A percentile compares a stretch with the other conserved stretches of the same genome.
Conservation (phyloP, 2,113 vertebrate species). For the Varanus salvator region DNA sequence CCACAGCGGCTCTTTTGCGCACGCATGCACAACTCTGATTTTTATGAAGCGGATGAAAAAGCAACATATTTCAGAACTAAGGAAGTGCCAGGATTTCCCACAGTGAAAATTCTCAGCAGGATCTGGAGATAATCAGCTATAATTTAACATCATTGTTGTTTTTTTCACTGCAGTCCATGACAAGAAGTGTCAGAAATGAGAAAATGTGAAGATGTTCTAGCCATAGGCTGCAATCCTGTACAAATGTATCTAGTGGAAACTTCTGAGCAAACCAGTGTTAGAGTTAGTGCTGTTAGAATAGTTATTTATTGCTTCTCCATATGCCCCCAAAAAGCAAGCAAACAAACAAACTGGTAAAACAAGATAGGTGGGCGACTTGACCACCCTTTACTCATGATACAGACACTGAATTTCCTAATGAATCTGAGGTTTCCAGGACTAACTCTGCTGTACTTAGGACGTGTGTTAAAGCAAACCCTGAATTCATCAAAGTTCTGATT, state of each 20-base stretch:
- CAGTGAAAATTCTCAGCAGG: constrained; percentile 13
- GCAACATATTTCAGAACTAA: not conserved
- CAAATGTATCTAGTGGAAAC: not conserved
- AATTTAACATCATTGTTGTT: not conserved
- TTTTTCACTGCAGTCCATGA: not conserved
- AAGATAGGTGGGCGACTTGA: not conserved
- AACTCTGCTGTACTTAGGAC: no score
- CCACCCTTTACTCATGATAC: not conserved
- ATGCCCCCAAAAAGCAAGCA: not conserved
- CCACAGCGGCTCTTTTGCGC: fast-evolving
- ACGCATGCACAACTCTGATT: not conserved
- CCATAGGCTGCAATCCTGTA: not conserved
- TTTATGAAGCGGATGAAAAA: not conserved
- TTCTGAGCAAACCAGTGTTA: not conserved
- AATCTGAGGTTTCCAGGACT: not conserved
- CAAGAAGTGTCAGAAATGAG: not conserved
- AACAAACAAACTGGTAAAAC: not conserved
- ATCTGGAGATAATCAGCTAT: not conserved
- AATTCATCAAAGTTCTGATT: not conserved
- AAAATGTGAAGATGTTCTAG: not conserved
- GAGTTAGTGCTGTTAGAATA: not conserved
- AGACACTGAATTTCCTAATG: not conserved
- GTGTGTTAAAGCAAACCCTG: not conserved
- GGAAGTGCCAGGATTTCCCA: not conserved
- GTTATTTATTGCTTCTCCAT: not conserved